Evolutionary conservation across 2,113 vertebrate species (phyloP).

Genomic region (Hippoglossus stenolepis): DNA sequence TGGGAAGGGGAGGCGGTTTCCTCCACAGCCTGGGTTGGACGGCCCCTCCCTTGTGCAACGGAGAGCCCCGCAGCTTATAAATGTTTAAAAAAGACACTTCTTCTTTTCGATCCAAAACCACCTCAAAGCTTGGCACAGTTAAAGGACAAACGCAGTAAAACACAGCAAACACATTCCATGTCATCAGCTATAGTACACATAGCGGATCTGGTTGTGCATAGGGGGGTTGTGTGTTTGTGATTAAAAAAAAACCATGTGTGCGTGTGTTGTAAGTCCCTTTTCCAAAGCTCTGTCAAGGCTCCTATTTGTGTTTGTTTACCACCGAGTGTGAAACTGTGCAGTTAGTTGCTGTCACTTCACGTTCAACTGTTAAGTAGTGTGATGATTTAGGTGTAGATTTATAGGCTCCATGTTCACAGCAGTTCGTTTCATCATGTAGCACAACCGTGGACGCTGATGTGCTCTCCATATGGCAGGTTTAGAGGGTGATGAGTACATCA

Average conservation of each 20-base stretch:
- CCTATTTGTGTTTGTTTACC: neutral
- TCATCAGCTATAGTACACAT: constrained; percentile 19
- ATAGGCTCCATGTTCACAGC: neutral
- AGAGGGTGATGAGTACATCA: neutral
- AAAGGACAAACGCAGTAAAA: constrained; percentile 37
- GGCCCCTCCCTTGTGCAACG: constrained; percentile 44
- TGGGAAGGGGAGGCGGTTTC: constrained; percentile 39
- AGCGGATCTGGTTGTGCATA: neutral
- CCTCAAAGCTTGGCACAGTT: constrained; percentile 63
- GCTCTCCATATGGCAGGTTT: constrained; percentile 25
- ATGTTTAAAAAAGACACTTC: constrained; percentile 64
- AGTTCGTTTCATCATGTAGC: neutral
- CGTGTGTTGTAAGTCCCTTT: neutral
- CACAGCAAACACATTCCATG: constrained; percentile 53
- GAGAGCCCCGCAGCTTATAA: constrained; percentile 66
- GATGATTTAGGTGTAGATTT: constrained; percentile 19
- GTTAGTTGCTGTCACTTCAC: neutral
- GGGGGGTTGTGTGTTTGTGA: constrained; percentile 4
- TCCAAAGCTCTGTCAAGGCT: neutral
- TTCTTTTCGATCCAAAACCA: constrained; percentile 62
- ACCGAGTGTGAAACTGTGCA: neutral
- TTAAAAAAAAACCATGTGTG: constrained; percentile 1
- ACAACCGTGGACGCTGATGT: neutral
- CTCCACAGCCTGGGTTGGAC: constrained; percentile 26
- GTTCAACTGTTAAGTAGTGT: neutral